Percentiles rank a stretch among this genome's conserved stretches.
Conservation (phyloP, 2,113 vertebrate genomes). For the Sapajus apella region DNA sequence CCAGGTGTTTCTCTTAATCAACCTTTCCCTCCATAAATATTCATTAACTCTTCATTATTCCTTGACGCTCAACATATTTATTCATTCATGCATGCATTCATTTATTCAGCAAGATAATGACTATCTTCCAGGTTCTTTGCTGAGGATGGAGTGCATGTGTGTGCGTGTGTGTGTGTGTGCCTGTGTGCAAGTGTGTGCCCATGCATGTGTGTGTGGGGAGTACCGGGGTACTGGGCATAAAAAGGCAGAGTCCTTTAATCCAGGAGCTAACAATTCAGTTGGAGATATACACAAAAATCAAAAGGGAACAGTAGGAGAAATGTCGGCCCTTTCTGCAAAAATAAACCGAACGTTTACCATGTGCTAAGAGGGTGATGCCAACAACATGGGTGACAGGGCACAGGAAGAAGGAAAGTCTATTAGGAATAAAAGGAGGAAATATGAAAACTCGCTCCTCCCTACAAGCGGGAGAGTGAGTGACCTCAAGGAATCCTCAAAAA, state of each 20-base stretch:
- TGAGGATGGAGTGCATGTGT: not conserved
- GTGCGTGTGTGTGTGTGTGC: not conserved
- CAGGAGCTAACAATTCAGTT: not conserved
- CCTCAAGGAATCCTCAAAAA: not conserved
- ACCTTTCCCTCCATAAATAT: not conserved
- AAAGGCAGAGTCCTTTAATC: constrained; percentile 12
- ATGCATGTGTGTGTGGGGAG: not conserved
- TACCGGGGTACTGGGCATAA: not conserved
- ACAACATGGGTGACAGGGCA: not conserved
- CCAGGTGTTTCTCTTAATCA: not conserved
- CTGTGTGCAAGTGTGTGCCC: no score
- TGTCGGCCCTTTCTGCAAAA: not conserved
- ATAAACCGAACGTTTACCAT: not conserved
- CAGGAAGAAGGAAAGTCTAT: not conserved
- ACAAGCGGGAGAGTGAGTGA: not conserved
- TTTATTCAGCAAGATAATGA: constrained; percentile 14
- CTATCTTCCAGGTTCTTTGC: not conserved
- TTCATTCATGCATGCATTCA: not conserved
- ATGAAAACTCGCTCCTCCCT: not conserved
- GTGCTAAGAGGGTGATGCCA: fast-evolving
- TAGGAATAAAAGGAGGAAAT: not conserved
- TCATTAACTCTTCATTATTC: not conserved
- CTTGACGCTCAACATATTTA: not conserved
- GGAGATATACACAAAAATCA: not conserved
- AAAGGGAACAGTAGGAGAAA: not conserved